phyloP scores from a whole-genome alignment of 30 jellyfish, hydroid and myxozoan genomes.

The Phacellophora camtschatica region DNA sequence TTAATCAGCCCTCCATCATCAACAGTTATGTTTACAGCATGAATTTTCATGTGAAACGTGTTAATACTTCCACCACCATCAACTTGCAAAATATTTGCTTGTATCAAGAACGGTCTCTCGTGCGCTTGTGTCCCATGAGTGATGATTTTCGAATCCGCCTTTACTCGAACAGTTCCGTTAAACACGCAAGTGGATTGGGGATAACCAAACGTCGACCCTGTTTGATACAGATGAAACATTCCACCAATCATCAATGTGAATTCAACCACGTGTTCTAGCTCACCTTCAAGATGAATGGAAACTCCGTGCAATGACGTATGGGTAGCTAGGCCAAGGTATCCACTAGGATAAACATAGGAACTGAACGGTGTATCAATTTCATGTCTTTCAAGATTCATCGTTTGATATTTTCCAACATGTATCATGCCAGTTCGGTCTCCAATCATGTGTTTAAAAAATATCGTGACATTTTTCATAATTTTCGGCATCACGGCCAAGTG shows the following conservation, averaged over 20 bases:
- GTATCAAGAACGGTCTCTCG: background rate
- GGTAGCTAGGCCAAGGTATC: conserved; percentile 60
- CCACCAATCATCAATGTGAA: conserved; percentile 62
- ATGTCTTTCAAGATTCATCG: conserved; percentile 46
- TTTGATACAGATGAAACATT: conserved; percentile 19
- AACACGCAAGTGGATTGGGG: conserved; percentile 30
- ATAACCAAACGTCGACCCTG: conserved; percentile 55
- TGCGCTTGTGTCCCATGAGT: conserved; percentile 54
- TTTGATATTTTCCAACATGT: conserved; percentile 53
- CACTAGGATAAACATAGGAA: conserved; percentile 51
- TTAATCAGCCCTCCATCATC: conserved; percentile 57
- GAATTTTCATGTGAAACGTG: background rate
- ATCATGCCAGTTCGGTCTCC: conserved; percentile 62
- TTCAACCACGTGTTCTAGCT: conserved; percentile 50
- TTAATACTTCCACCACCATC: conserved; percentile 59
- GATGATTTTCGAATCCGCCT: conserved; percentile 49
- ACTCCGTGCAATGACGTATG: conserved; percentile 52
- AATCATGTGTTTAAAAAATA: conserved; percentile 49
- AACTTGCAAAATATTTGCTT: conserved; percentile 18
- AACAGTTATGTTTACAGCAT: conserved; percentile 43
- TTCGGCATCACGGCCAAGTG: conserved; percentile 48
- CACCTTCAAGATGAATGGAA: conserved; percentile 56
- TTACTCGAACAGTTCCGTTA: conserved; percentile 56
- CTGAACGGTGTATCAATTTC: conserved; percentile 69
- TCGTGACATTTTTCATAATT: conserved; percentile 32